Conservation (phyloP, 2,113 vertebrate species). For the Myiopsitta monachus region DNA sequence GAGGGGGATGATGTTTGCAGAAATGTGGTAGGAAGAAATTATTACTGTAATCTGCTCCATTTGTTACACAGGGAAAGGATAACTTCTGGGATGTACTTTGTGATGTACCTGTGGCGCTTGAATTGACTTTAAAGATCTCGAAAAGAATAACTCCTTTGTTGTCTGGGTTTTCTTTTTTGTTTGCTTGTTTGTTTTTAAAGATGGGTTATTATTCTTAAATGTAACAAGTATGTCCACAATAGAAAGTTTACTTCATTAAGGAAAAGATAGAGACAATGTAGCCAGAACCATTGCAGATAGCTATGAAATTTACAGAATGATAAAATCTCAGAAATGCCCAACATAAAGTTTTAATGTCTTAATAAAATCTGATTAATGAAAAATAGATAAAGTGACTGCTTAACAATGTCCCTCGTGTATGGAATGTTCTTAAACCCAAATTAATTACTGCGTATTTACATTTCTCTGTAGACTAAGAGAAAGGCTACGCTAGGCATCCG, state of each 20-base stretch:
- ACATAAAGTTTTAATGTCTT: constrained; percentile 51
- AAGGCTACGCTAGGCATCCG: constrained; percentile 13
- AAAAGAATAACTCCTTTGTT: neutral
- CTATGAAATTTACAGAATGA: constrained; percentile 29
- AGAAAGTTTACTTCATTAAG: constrained; percentile 1
- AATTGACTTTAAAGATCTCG: neutral
- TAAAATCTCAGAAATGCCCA: constrained; percentile 22
- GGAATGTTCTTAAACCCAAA: constrained; percentile 51
- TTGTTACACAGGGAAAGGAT: neutral
- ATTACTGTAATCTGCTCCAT: neutral
- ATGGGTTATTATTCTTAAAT: neutral
- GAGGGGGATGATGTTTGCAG: constrained; percentile 11
- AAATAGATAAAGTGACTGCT: constrained; percentile 58
- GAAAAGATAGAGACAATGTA: neutral
- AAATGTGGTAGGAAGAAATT: neutral
- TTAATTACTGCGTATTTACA: constrained; percentile 58
- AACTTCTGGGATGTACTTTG: neutral
- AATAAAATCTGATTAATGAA: constrained; percentile 60
- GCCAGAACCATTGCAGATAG: rapidly evolving
- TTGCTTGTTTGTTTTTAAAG: neutral
- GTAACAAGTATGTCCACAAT: neutral
- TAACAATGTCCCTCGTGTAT: constrained; percentile 47
- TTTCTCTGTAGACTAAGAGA: constrained; percentile 46
- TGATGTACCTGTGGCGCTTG: neutral
- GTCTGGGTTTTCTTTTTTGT: neutral